These are phyloP conservation scores for Zaprionus vittiger DNA, from an alignment of 1,140 invertebrate species.

Conservation along the genomic window DNA sequence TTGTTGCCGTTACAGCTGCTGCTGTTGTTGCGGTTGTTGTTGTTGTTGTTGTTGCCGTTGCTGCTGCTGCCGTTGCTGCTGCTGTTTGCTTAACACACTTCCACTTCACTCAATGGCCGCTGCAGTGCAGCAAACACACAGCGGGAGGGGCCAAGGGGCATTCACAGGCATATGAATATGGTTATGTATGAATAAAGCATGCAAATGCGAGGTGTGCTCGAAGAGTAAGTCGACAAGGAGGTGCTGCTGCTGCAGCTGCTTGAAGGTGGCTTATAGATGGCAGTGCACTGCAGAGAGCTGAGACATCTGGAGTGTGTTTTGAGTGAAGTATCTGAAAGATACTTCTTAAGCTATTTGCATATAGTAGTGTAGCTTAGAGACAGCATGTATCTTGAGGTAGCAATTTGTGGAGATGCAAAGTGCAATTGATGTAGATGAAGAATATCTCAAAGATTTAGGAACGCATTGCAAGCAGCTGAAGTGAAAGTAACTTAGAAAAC, in stretches of 20 bases:
- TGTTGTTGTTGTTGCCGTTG: conserved; percentile 44
- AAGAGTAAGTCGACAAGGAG: not conserved
- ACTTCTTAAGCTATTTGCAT: not conserved
- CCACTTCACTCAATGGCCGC: conserved; percentile 75
- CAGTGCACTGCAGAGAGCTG: not conserved
- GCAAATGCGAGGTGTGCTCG: conserved; percentile 34
- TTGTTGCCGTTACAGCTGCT: conserved; percentile 26
- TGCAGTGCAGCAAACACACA: conserved; percentile 43
- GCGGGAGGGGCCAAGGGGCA: conserved; percentile 8
- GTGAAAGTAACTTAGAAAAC: not conserved
- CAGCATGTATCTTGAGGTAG: not conserved
- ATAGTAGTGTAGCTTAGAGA: not conserved
- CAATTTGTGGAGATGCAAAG: not conserved
- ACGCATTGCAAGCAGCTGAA: not conserved
- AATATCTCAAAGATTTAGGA: not conserved
- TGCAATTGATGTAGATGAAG: not conserved
- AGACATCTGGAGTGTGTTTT: not conserved
- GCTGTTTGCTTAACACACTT: conserved; percentile 78
- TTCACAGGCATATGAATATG: conserved; percentile 13
- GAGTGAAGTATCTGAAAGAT: not conserved
- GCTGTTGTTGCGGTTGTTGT: conserved; percentile 36
- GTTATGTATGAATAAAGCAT: conserved; percentile 36
- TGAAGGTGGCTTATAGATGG: not conserved
- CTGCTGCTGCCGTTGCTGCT: conserved; percentile 41
- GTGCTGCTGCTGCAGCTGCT: not conserved